Conservation (phyloP, 1,140 invertebrate genomes). For the Lamellibrachia luymesi region DNA sequence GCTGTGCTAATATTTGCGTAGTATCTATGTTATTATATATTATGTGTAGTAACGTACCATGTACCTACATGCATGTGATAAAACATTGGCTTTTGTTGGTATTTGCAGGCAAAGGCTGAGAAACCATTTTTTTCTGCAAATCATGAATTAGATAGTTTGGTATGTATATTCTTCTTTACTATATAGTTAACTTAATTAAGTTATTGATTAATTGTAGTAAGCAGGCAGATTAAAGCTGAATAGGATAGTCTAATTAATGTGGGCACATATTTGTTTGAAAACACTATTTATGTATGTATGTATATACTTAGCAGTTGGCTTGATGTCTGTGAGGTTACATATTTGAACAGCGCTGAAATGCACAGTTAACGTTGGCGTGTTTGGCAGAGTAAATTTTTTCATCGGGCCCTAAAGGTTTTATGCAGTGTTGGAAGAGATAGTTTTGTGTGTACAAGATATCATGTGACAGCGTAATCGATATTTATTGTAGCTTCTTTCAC, state of each 20-base stretch:
- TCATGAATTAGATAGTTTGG: conserved; percentile 57
- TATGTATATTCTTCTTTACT: conserved; percentile 35
- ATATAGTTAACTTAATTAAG: background rate
- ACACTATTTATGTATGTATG: background rate
- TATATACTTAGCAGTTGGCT: background rate
- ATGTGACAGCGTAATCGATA: background rate
- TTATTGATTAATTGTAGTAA: background rate
- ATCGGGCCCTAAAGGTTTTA: background rate
- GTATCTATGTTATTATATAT: background rate
- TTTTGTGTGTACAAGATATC: conserved; percentile 5
- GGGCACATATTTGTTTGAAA: background rate
- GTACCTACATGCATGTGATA: background rate
- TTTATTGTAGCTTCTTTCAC: background rate
- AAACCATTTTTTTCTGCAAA: conserved; percentile 57
- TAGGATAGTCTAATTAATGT: background rate
- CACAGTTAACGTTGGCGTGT: background rate
- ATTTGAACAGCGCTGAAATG: background rate
- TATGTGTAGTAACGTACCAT: background rate
- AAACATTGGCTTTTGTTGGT: background rate
- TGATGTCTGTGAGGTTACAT: background rate
- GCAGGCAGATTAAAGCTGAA: too few relatives aligned
- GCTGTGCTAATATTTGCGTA: background rate
- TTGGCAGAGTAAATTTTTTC: background rate
- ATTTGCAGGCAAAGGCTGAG: conserved; percentile 51
- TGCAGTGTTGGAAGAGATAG: background rate